A percentile compares a stretch with the other conserved stretches of the same genome.
These are phyloP conservation scores for Vireo altiloquus DNA, from an alignment of 2,113 vertebrate genomes.

Conservation along the genomic window DNA sequence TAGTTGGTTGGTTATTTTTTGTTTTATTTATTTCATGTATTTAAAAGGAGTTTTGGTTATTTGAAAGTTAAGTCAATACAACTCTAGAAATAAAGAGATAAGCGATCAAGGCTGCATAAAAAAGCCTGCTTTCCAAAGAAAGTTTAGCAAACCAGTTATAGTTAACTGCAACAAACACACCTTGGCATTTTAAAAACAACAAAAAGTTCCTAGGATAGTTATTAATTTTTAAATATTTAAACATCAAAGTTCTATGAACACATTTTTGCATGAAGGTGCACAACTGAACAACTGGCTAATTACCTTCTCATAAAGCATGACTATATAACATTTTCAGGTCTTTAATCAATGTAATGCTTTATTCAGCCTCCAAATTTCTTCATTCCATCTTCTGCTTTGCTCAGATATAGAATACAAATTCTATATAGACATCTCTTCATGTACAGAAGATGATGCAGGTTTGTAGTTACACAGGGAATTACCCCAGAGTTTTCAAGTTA, in stretches of 20 bases:
- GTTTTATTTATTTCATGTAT: constrained; percentile 5
- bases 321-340: neutral
- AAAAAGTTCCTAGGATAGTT: neutral
- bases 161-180: neutral
- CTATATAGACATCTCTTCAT: neutral
- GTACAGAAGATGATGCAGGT: neutral
- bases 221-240: neutral
- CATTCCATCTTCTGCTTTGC: neutral
- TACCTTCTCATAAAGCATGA: neutral
- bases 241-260: neutral
- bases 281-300: neutral
- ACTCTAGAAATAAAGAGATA: neutral
- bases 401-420: neutral
- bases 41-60: neutral
- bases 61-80: neutral
- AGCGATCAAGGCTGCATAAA: neutral
- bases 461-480: neutral
- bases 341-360: neutral
- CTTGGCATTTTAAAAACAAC: neutral
- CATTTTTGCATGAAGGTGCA: neutral
- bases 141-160: neutral
- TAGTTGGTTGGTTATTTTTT: neutral
- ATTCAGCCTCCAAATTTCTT: neutral
- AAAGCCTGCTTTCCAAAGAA: neutral
- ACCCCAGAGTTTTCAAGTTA: neutral